Evolutionary conservation across 2,113 vertebrate species (phyloP), one percentile per base, ranked within the genome.

Genomic region (Camelus bactrianus): DNA sequence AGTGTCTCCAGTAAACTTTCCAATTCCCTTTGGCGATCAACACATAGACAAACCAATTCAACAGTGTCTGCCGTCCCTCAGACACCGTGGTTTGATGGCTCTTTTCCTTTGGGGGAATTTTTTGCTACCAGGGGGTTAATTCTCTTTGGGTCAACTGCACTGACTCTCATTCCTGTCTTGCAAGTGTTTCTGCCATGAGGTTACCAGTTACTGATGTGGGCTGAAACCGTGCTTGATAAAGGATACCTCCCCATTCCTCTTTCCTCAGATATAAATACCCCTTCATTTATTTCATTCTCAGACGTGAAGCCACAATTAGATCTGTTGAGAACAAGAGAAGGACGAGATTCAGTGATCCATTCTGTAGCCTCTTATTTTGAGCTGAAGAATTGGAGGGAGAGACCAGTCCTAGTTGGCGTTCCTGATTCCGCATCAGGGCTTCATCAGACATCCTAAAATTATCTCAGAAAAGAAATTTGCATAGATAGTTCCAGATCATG

Each of bases 351-450:
- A 22, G 1, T 48, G 54, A 13, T 11, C 28, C 22, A 15, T 13
- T 56, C 26, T 73, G 0, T 22, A 35, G 16, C 15, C 2, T 38
- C 19, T 1, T 10, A 19, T 52, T 56, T 6, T 92, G 17, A 73
- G 42, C 62, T 1, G 26, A 42, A 86, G 1, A 32, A 16, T 30
- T 58, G 6, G 6, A 14, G 38, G 6, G 10, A 14, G 11, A 58
- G 24, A 46, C 17, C 0, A 30, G 6, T 2, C 35, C 4, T 9
- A 5, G 0, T 26, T 28, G n/a, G 13, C 10, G 10, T 20, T 42
- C 3, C 24, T 8, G 30, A 48, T 10, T 46, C 32, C 42, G 1
- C 7, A 1, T 4, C 22, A 58, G 38, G 38, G 20, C 9, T 70
- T 10, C 32, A 4, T 17, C 24, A 50, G 16, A 58, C 6, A 56